phyloP scores from a whole-genome alignment of 2,797 vertebrate species.

The Thripadectes ignobilis region DNA sequence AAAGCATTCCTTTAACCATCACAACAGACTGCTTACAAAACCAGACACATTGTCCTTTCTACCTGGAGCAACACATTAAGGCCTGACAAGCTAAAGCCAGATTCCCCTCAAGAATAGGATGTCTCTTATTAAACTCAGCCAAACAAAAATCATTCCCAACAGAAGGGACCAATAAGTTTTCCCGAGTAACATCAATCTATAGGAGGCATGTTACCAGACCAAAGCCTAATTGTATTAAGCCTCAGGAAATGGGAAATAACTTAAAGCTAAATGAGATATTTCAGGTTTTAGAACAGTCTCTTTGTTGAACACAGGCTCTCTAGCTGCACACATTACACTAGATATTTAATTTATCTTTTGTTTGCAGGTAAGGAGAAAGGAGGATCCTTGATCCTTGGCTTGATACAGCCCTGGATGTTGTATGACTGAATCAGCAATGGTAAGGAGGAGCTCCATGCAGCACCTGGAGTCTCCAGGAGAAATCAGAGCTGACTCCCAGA shows the following conservation, averaged over 20 bases:
- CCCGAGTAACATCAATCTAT: background rate
- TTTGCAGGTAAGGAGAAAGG: background rate
- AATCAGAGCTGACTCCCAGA: background rate
- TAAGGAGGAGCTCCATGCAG: background rate
- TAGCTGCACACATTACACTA: background rate
- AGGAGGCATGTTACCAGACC: background rate
- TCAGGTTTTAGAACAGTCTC: background rate
- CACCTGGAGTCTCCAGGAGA: background rate
- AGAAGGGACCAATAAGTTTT: background rate
- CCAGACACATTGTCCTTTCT: background rate
- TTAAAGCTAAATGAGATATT: background rate
- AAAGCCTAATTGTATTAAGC: background rate
- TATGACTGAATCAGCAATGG: background rate
- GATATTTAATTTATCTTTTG: background rate
- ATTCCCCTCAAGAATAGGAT: background rate
- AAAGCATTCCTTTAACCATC: constrained; percentile 24
- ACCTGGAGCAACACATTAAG: background rate
- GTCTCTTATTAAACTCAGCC: background rate
- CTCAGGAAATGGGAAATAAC: background rate
- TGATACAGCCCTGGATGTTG: background rate
- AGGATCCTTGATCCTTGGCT: background rate
- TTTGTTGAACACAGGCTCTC: background rate
- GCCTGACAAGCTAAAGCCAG: background rate
- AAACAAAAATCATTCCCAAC: background rate
- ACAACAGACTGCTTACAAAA: constrained; percentile 22